A percentile compares a stretch with the other conserved stretches of the same genome.
Evolutionary conservation across 1,140 invertebrate genomes (phyloP).

Genomic region (Steinernema khuongi): DNA sequence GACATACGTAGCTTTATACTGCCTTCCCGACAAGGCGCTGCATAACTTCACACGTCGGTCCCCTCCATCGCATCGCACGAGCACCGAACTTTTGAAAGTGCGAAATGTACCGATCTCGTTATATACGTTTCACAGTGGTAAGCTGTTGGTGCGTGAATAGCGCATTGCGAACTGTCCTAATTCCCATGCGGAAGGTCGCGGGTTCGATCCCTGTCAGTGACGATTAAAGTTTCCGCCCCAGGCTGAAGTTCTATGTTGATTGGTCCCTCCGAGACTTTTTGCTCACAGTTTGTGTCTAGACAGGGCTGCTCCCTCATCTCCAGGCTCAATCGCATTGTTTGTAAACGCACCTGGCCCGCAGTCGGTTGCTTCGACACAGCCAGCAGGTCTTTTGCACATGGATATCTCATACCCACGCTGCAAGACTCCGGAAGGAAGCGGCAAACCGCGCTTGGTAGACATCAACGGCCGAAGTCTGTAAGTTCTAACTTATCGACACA

Average conservation of each 20-base stretch:
- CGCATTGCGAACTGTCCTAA: background rate
- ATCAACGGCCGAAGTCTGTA: background rate
- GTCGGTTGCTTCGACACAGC: background rate
- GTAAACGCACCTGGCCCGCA: background rate
- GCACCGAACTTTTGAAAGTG: too few relatives aligned
- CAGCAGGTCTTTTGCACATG: background rate
- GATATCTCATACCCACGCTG: background rate
- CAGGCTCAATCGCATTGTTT: background rate
- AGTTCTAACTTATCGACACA: background rate
- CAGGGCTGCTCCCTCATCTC: background rate
- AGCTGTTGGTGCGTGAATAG: background rate
- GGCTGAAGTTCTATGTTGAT: conserved; percentile 1
- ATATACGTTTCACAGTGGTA: too few relatives aligned
- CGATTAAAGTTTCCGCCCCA: background rate
- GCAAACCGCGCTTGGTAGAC: background rate
- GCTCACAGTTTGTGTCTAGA: background rate
- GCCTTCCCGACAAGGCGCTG: too few relatives aligned
- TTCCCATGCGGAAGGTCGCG: background rate
- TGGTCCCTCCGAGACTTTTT: background rate
- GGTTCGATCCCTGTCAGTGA: background rate
- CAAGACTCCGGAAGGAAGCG: background rate
- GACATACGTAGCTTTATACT: too few relatives aligned
- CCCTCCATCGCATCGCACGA: too few relatives aligned
- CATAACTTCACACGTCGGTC: too few relatives aligned
- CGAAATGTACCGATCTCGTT: too few relatives aligned